Conservation (phyloP, 2,888 invertebrate species). For the Xestia rhomboidea region DNA sequence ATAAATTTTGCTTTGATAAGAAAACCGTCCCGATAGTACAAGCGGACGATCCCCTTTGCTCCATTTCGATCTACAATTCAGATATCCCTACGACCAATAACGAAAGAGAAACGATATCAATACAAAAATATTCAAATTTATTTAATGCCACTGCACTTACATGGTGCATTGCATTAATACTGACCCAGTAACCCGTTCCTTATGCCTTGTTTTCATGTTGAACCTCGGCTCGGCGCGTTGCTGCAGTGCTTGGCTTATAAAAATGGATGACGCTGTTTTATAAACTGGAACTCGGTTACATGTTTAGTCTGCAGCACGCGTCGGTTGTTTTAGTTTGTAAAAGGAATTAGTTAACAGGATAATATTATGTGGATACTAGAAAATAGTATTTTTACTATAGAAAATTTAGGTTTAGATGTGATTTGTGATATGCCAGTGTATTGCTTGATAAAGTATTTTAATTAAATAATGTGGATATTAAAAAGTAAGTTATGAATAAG, state of each 20-base stretch:
- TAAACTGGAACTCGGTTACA: slow-evolving; percentile 58
- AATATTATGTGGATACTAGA: slow-evolving; percentile 10
- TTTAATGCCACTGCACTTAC: slow-evolving; percentile 47
- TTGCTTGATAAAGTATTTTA: neutral
- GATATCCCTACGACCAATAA: slow-evolving; percentile 28
- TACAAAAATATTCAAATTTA: slow-evolving; percentile 49
- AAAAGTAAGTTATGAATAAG: neutral
- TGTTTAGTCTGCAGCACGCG: slow-evolving; percentile 43
- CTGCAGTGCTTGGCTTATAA: slow-evolving; percentile 57
- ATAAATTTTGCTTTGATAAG: slow-evolving; percentile 45
- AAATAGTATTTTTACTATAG: neutral
- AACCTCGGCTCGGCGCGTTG: slow-evolving; percentile 23
- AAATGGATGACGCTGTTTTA: slow-evolving; percentile 58
- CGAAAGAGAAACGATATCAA: slow-evolving; percentile 45
- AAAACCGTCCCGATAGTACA: slow-evolving; percentile 12
- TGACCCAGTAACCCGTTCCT: slow-evolving; percentile 57
- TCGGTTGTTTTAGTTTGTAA: slow-evolving; percentile 29
- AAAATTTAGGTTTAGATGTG: neutral
- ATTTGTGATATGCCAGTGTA: neutral
- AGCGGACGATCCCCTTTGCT: slow-evolving; percentile 19
- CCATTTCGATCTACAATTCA: slow-evolving; percentile 34
- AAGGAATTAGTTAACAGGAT: slow-evolving; percentile 13
- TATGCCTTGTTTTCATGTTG: slow-evolving; percentile 52
- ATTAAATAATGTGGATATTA: neutral
- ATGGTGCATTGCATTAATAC: slow-evolving; percentile 61